Evolutionary conservation across 2,113 vertebrate genomes (phyloP), one percentile per base, ranked within the genome.

Genomic region (Martes martes): DNA sequence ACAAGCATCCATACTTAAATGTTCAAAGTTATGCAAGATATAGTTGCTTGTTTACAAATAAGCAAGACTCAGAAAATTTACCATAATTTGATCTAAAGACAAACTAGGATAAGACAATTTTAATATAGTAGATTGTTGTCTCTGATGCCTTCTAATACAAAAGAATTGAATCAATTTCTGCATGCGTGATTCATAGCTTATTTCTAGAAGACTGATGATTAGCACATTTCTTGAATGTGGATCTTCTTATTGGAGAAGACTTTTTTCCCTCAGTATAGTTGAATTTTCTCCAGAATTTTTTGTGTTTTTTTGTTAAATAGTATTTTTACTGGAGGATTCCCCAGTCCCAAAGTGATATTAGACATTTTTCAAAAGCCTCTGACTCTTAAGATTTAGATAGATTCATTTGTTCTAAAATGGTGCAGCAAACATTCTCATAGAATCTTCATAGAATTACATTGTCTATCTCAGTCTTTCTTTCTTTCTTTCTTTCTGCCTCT

Each of bases 11-110:
- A 82, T 47, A 76, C 3, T 47, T 93, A 84, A 80, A 5, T 91
- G 36, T 95, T 89, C 11, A 57, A 36, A 36, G 50, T 50, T 89
- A 50, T 31, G 2, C 26, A 96, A 59, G 14, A 71, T 52, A 5
- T 45, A 26, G 23, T 39, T 93, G 33, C 26, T 95, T 78, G 24
- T 91, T 96, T 89, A 76, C 11, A 94, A 95, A 92, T 94, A 79
- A 97, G 3, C 5, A 86, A 36, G 15, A 36, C 1, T 50, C 31
- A 82, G 31, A 74, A 96, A 59, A 52, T 59, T 2, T 80, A 4
- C 24, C 26, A n/a, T 50, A n/a, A 79, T 94, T 76, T 71, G 4
- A 69, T 67, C 8, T 59, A 83, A 93, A 59, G 23, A n/a, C 23
- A 59, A 94, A 73, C 7, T 31, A 52, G 26, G 67, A 74, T 39